Base-by-base conservation (phyloP, 2,797 vertebrate genomes). In the Acrossocheilus fasciatus region DNA sequence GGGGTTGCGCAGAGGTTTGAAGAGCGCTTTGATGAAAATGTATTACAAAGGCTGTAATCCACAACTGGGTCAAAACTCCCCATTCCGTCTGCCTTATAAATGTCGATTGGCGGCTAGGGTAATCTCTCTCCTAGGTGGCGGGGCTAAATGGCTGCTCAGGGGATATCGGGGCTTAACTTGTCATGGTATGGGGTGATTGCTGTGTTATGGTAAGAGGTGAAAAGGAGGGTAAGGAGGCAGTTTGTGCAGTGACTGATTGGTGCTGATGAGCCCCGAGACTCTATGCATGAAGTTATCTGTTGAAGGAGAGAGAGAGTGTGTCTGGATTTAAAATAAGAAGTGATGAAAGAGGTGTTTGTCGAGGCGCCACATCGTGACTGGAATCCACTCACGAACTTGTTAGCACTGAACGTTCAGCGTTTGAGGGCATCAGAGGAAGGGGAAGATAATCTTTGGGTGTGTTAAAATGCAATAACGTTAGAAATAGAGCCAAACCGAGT, bases 21-120 rank as follows among this genome's bases (percentile, higher is more conserved):
- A 79, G 73, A 76, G 26, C 3, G 7, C 77, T 84, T 86, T 84
- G 70, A 77, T 77, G 50, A 86, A 83, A 87, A 74, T 76, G 50
- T 84, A 86, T 87, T 86, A 86, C 82, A 86, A 89, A 82, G 36
- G 73, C 59, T 15, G 18, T 88, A 86, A 87, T 89, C 88, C 84
- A 76, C 30, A 30, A 57, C 79, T 74, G 50, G 86, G 89, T 89
- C 86, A 86, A 85, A 89, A 81, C 80, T 69, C 83, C 85, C 83
- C 70, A 62, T 83, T 59, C 47, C 36, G 30, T 81, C 52, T 83
- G 57, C 54, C 9, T 81, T 87, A 70, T 89, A 80, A 88, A 82
- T 30, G 45, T 73, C n/a, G 36, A 66, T 43, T 26, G 9, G 18
- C 6, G 17, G 81, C 66, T 64, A 4, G n/a, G 43, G 81, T 88